These are phyloP conservation scores for Tanypteryx hageni DNA, from an alignment of 2,888 invertebrate species.

Conservation along the genomic window DNA sequence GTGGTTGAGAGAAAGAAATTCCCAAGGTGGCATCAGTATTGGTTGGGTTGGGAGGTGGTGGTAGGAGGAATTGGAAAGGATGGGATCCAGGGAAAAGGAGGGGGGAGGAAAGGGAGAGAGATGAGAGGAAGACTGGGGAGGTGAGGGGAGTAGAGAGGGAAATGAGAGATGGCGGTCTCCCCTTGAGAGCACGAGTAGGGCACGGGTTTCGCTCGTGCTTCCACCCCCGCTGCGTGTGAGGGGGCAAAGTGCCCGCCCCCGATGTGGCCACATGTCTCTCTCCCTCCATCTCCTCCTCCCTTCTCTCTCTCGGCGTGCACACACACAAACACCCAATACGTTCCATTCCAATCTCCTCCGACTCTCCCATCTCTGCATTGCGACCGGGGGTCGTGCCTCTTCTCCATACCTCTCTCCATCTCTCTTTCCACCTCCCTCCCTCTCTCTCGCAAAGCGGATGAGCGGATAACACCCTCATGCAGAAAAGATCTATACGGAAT, in stretches of 20 bases:
- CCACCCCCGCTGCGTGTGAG: conserved; percentile 52
- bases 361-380: background rate
- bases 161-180: background rate
- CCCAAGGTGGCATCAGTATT: no score
- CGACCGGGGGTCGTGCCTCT: background rate
- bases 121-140: no score
- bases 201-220: conserved; percentile 59
- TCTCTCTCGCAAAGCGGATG: background rate
- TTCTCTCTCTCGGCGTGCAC: background rate
- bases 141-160: background rate
- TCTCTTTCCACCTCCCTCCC: background rate
- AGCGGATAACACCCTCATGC: background rate
- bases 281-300: background rate
- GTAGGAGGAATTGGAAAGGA: conserved; percentile 10
- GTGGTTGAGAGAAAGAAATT: no score
- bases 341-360: background rate
- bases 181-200: conserved; percentile 47
- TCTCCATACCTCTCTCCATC: background rate
- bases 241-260: conserved; percentile 57
- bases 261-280: conserved; percentile 26
- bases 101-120: background rate
- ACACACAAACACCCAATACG: background rate
- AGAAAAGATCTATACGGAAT: background rate
- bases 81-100: background rate
- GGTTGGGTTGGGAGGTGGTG: background rate